These are phyloP conservation scores for Sclerurus mexicanus DNA, from an alignment of 2,113 vertebrate species.

Conservation along the genomic window DNA sequence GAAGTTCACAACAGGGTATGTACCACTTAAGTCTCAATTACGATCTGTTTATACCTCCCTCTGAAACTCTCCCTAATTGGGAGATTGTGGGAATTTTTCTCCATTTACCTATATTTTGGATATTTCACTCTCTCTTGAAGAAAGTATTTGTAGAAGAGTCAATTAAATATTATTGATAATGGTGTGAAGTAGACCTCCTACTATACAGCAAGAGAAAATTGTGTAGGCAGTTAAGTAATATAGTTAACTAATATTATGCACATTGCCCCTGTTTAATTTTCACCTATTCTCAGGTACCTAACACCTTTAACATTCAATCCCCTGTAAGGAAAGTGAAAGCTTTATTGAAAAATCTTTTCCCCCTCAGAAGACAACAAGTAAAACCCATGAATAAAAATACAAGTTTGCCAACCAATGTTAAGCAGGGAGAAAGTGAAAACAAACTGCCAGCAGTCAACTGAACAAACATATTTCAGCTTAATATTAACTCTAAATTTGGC, in stretches of 20 bases:
- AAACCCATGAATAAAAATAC: not conserved
- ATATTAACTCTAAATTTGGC: slow-evolving; percentile 44
- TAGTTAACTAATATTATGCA: not conserved
- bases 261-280: not conserved
- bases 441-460: not conserved
- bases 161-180: not conserved
- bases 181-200: not conserved
- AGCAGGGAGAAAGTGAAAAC: not conserved
- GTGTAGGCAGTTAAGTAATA: not conserved
- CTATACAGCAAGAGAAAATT: not conserved
- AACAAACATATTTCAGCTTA: slow-evolving; percentile 26
- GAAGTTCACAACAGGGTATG: not conserved
- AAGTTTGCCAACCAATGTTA: not conserved
- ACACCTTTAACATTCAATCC: not conserved
- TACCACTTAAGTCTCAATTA: slow-evolving; percentile 13
- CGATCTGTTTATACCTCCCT: slow-evolving; percentile 1
- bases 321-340: not conserved
- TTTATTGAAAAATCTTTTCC: not conserved
- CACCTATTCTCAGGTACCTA: not conserved
- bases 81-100: not conserved
- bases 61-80: not conserved
- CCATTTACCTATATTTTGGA: not conserved
- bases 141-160: not conserved
- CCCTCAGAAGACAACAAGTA: not conserved
- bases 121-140: not conserved